Conservation (phyloP, 2,113 vertebrate species). For the Epinephelus moara region DNA sequence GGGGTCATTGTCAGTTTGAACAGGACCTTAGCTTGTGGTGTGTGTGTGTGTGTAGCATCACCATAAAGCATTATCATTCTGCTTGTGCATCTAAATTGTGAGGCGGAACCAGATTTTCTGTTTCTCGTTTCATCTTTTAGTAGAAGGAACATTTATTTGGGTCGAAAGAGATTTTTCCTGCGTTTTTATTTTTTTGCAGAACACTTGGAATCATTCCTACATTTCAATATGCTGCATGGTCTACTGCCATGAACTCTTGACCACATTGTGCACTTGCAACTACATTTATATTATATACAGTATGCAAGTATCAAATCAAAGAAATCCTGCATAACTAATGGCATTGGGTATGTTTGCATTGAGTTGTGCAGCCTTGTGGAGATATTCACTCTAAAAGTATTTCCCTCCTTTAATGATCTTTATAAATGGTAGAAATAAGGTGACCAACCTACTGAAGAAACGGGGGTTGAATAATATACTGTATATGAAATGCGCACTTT, state of each 20-base stretch:
- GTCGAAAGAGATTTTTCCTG: no score
- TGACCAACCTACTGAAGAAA: not conserved
- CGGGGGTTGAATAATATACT: not conserved
- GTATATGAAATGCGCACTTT: conserved; percentile 1
- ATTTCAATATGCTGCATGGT: not conserved
- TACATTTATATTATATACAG: not conserved
- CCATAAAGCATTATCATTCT: no score
- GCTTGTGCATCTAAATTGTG: no score
- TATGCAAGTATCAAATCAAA: not conserved
- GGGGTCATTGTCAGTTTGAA: no score
- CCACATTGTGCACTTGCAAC: not conserved
- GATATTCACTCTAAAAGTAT: not conserved
- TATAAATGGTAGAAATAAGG: not conserved
- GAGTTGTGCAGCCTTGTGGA: not conserved
- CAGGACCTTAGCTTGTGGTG: no score
- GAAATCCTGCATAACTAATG: not conserved
- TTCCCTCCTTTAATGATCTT: not conserved
- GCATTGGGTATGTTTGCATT: not conserved
- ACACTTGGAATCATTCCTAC: no score
- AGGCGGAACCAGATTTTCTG: not conserved
- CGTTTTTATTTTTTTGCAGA: no score
- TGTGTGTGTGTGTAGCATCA: no score
- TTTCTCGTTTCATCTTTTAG: not conserved
- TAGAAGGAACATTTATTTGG: no score
- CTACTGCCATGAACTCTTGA: not conserved